Evolutionary conservation across 1,140 invertebrate genomes (phyloP), one percentile per base, ranked within the genome.

Genomic region (Chrysomallon squamiferum): DNA sequence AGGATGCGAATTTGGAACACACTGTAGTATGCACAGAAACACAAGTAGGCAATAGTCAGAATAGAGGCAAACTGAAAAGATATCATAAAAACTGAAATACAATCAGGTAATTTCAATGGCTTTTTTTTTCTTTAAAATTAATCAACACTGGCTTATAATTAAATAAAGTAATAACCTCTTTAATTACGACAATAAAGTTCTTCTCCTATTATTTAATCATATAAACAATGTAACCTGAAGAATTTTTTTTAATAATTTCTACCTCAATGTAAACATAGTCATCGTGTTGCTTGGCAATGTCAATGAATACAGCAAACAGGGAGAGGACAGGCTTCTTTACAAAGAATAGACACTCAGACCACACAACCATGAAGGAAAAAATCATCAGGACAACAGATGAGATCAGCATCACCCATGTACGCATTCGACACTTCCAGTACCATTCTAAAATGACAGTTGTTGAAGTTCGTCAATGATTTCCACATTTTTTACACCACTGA

Each of bases 271-370:
- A 93, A 71, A 95, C 90, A 88, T 99, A 99, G 86, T 98, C 93
- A 79, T 97, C 95, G 68, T 90, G 91, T 11, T 85, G 80, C 78
- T 91, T 92, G 2, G 94, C 92, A 54, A 91, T 85, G 75, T 93
- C 91, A 2, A 99, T 89, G 80, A 99, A 93, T 43, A 93, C 89
- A 47, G 98, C 97, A 88, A 99, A 98, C 56, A 99, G 88, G 0
- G 96, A 98, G 5, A 99, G 87, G 22, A 96, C 93, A 1, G 97
- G 97, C 38, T 79, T 67, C 79, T 93, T 91, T 74, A 93, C 93
- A 86, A 99, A 99, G 85, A 99, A 99, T 0, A 97, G 97, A 58
- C 98, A 91, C 88, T 99, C 98, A 7, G 96, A 98, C 97, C 97
- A 99, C 15, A 99, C 93, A 47, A 99, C 95, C 78, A 93, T 90